Evolutionary conservation across 2,888 invertebrate species (phyloP).

Genomic region (Caenorhabditis drosophilae): DNA sequence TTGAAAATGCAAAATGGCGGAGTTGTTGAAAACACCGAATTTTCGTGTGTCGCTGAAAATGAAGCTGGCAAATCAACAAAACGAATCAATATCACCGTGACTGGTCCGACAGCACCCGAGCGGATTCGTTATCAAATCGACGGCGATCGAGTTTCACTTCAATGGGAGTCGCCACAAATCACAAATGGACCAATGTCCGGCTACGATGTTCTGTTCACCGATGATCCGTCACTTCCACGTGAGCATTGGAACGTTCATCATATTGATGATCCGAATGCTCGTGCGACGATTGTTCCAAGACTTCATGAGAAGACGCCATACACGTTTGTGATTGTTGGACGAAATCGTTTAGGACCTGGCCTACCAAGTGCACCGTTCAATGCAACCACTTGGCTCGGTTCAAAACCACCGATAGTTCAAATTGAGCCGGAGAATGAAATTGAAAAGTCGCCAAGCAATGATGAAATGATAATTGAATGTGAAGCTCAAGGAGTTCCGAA

Average conservation of each 20-base stretch:
- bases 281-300: conserved; percentile 48
- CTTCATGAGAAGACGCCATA: conserved; percentile 65
- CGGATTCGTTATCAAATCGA: conserved; percentile 64
- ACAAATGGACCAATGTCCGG: conserved; percentile 66
- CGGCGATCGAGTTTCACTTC: conserved; percentile 61
- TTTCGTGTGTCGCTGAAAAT: conserved; percentile 66
- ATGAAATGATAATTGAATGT: conserved; percentile 62
- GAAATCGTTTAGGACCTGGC: conserved; percentile 65
- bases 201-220: conserved; percentile 65
- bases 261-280: conserved; percentile 53
- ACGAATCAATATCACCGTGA: conserved; percentile 59
- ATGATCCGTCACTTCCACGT: conserved; percentile 57
- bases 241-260: conserved; percentile 58
- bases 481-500: conserved; percentile 65
- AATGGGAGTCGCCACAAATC: conserved; percentile 65
- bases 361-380: conserved; percentile 56
- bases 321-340: conserved; percentile 60
- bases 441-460: conserved; percentile 55
- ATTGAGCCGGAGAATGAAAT: conserved; percentile 55
- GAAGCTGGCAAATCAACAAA: conserved; percentile 65
- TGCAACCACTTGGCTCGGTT: conserved; percentile 61
- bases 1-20: conserved; percentile 63
- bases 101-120: conserved; percentile 65
- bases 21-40: conserved; percentile 58
- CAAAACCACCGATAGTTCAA: conserved; percentile 50